Percentiles rank a stretch among this genome's conserved stretches.
phyloP scores from a whole-genome alignment of 1,140 invertebrate species.

The Notospermus geniculatus region DNA sequence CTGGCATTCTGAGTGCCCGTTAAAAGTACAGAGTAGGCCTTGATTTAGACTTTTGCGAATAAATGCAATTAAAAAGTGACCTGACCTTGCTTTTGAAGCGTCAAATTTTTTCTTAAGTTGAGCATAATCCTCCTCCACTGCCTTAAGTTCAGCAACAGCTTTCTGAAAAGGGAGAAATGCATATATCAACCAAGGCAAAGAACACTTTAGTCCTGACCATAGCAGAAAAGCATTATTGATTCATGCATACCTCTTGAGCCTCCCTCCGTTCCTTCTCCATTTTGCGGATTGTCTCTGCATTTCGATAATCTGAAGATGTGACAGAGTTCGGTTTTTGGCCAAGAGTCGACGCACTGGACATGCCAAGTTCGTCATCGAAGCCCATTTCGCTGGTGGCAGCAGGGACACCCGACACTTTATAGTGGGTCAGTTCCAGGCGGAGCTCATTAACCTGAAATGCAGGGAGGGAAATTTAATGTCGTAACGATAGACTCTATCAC shows the following conservation, averaged over 20 bases:
- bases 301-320: conserved; percentile 33
- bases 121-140: conserved; percentile 45
- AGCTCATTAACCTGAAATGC: too few relatives aligned
- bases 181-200: background rate
- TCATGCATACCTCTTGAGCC: conserved; percentile 40
- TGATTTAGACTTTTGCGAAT: too few relatives aligned
- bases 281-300: conserved; percentile 43
- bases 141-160: conserved; percentile 42
- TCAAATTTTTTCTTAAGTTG: conserved; percentile 50
- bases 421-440: too few relatives aligned
- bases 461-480: too few relatives aligned
- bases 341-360: conserved; percentile 16
- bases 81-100: conserved; percentile 50
- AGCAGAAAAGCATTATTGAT: background rate
- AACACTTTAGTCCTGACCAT: background rate
- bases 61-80: background rate
- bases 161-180: conserved; percentile 29
- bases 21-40: too few relatives aligned
- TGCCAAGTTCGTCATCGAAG: conserved; percentile 37
- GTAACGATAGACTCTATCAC: too few relatives aligned
- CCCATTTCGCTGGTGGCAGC: conserved; percentile 13
- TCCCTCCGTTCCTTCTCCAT: conserved; percentile 52
- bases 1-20: too few relatives aligned
- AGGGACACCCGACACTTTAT: too few relatives aligned
- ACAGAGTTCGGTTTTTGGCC: conserved; percentile 15